Base-by-base conservation (phyloP, 2,113 vertebrate genomes). In the Siniperca chuatsi region DNA sequence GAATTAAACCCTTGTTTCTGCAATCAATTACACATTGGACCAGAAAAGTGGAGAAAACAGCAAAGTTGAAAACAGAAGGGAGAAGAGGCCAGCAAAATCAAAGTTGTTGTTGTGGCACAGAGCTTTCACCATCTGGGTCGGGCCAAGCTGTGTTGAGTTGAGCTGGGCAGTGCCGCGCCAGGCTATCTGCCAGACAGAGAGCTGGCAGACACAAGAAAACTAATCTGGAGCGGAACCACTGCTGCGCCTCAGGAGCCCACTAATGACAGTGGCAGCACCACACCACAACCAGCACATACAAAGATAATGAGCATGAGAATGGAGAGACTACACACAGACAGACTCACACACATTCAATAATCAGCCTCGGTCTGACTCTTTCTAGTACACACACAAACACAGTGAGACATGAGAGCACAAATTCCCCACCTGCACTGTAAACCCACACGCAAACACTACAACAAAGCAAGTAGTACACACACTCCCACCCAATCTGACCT, bases 161-260 rank as follows among this genome's bases (percentile, higher is more conserved):
- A 91, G 90, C 87, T 81, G 89, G 92, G 89, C 91, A 87, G 90
- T 82, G 89, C 85, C 87, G 71, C 84, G 78, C 93, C 94, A 95
- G 93, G 90, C 93, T 88, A 78, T 78, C 85, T 90, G 93, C 92
- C 94, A 95, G 94, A 95, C 93, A 92, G 91, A 91, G 92, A 94
- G 90, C 92, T 94, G 92, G 95, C 95, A 93, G 89, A 80, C 82
- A 70, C 83, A 67, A 88, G 90, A 91, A 94, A 92, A 93, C 91
- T 92, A 93, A 96, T 94, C 94, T 95, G 93, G 92, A 95, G 93
- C 92, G 90, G 86, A 95, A 95, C 94, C 85, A 88, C 91, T 90
- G 94, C 92, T 92, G 94, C 82, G 91, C 91, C 90, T 93, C 91
- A 93, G 95, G 92, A 93, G 91, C 88, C 92, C 88, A 91, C 94